A percentile compares a stretch with the other conserved stretches of the same genome.
phyloP scores from a whole-genome alignment of 2,797 vertebrate species.

The Chloroceryle amazona region DNA sequence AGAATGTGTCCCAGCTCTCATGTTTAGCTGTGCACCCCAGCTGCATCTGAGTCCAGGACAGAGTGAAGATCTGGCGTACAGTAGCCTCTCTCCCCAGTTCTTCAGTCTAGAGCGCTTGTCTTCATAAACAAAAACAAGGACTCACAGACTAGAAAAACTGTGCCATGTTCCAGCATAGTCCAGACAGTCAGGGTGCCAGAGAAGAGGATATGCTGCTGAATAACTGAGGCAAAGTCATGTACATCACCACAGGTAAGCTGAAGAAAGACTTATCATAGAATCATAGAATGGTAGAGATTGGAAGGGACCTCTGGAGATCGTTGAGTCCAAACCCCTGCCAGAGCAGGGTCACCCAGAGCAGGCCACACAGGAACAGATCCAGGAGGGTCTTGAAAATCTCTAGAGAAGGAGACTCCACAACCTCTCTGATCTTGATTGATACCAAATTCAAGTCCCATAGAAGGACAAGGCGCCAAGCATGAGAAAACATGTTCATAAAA shows the following conservation, averaged over 20 bases:
- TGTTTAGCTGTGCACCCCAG: not conserved
- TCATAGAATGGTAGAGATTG: too few species aligned
- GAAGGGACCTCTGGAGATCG: too few species aligned
- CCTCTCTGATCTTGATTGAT: not conserved
- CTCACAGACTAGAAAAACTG: not conserved
- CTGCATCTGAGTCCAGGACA: not conserved
- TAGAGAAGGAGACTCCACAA: too few species aligned
- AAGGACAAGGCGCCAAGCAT: not conserved
- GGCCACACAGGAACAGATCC: too few species aligned
- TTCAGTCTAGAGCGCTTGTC: not conserved
- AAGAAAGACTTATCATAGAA: not conserved
- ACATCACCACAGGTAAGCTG: not conserved
- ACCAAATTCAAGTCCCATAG: not conserved
- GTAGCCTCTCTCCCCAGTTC: not conserved
- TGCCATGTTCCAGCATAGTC: not conserved
- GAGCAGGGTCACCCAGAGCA: too few species aligned
- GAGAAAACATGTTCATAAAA: accelerated
- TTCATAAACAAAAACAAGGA: not conserved
- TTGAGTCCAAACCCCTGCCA: too few species aligned
- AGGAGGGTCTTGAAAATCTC: too few species aligned
- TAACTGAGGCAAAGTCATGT: not conserved
- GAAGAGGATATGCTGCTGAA: not conserved
- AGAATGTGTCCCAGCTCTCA: not conserved
- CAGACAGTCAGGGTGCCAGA: accelerated
- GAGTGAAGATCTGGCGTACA: not conserved